Conservation (phyloP, 2,888 invertebrate genomes). For the Apantesis nais region DNA sequence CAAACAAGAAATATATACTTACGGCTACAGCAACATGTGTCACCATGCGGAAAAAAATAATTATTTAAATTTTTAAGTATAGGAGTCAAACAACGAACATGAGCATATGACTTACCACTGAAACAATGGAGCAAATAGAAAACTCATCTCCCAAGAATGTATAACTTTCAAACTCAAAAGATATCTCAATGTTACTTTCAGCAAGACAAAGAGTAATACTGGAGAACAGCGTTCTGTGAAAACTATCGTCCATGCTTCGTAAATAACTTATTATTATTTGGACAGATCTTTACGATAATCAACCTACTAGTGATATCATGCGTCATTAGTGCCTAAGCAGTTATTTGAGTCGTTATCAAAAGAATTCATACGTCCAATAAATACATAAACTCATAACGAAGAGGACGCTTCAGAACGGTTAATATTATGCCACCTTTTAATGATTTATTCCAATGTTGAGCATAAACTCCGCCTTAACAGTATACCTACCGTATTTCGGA, state of each 20-base stretch:
- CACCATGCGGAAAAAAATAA: constrained; percentile 1
- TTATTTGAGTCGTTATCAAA: background rate
- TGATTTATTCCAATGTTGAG: constrained; percentile 53
- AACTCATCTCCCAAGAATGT: background rate
- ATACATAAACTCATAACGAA: background rate
- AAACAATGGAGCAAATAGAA: background rate
- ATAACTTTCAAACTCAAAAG: background rate
- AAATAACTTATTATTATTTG: background rate
- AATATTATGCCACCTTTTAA: constrained; percentile 17
- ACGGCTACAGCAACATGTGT: background rate
- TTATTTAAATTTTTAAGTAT: background rate
- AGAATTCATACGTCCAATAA: constrained; percentile 1
- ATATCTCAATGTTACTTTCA: background rate
- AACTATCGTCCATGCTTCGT: background rate
- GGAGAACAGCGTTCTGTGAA: constrained; percentile 4
- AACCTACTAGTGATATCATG: background rate
- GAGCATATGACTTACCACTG: background rate
- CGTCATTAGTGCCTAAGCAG: background rate
- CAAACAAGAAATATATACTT: background rate
- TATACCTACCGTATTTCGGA: constrained; percentile 67
- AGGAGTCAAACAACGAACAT: background rate
- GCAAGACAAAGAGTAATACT: background rate
- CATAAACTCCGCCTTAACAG: constrained; percentile 42
- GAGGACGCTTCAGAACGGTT: constrained; percentile 22
- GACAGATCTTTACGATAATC: background rate